Evolutionary conservation across 1,140 invertebrate genomes (phyloP).

Genomic region (Drosophila mauritiana): DNA sequence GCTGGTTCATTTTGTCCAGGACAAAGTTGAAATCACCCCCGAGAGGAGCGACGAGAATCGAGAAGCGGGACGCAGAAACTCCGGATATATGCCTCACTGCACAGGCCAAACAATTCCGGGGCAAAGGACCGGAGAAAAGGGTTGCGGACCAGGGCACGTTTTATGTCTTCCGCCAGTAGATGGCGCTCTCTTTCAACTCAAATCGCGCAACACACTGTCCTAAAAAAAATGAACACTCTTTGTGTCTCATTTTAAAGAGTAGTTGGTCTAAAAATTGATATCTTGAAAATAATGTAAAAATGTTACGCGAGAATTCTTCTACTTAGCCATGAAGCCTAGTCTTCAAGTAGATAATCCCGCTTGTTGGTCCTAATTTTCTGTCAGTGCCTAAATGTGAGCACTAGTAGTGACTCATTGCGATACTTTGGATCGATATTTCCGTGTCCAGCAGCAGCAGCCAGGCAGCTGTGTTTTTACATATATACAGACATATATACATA

Average conservation of each 20-base stretch:
- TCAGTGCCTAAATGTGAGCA: slow-evolving; percentile 6
- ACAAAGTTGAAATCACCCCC: slow-evolving; percentile 23
- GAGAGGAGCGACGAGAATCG: slow-evolving; percentile 7
- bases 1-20: slow-evolving; percentile 10
- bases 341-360: neutral
- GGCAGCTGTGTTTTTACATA: slow-evolving; percentile 36
- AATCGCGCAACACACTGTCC: neutral
- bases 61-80: slow-evolving; percentile 2
- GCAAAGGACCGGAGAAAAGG: slow-evolving; percentile 10
- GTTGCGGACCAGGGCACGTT: slow-evolving; percentile 22
- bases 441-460: slow-evolving; percentile 68
- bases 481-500: too few relatives aligned
- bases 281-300: too few relatives aligned
- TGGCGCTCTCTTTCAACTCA: slow-evolving; percentile 39
- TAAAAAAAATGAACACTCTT: neutral
- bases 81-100: slow-evolving; percentile 67
- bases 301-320: too few relatives aligned
- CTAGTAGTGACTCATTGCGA: slow-evolving; percentile 32
- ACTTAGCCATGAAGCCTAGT: too few relatives aligned
- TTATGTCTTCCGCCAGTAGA: slow-evolving; percentile 60
- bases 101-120: slow-evolving; percentile 32
- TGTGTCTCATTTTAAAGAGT: too few relatives aligned
- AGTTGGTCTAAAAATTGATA: too few relatives aligned
- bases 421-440: slow-evolving; percentile 63
- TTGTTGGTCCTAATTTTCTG: neutral